Evolutionary conservation across 2,888 invertebrate species (phyloP), one percentile per base, ranked within the genome.

Genomic region (Agonopterix subpropinquella): DNA sequence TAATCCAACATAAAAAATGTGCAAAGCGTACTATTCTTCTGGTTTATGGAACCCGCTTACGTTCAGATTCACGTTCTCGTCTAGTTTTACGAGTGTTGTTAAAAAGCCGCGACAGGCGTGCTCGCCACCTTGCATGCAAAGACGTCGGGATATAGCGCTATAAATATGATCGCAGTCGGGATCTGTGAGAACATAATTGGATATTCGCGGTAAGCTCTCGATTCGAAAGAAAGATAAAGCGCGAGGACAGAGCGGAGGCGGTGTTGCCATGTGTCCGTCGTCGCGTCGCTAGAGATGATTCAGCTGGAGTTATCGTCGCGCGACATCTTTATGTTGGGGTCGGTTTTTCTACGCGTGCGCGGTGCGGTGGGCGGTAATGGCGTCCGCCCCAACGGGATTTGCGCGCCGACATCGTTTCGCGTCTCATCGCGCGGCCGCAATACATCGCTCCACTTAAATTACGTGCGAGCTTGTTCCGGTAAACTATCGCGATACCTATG

Each of bases 341-440:
- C 77, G 75, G 77, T 83, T 85, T 86, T 85, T 83, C 68, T 78
- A 69, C 77, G 80, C 77, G 76, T 80, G 80, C 77, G 79, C 77
- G 65, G 65, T 78, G 78, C 74, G 71, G 80, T 84, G 83, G 86
- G 84, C 84, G 82, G 81, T 83, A 82, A 84, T 84, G 70, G 82
- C 76, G 83, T 80, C 83, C 81, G 77, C 71, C 75, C 75, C 82
- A 86, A 86, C 86, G 86, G 86, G 82, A 85, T 83, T 78, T 70
- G 73, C 77, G 78, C 76, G 73, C 73, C 78, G 80, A 76, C 86
- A 83, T 82, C 81, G 77, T 81, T 84, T 84, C 78, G 80, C 80
- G 80, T 82, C 83, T 80, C 82, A 83, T 80, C 82, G 78, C 75
- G 77, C 73, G 82, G 77, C 82, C 84, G 83, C 81, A 78, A 84